A percentile compares a stretch with the other conserved stretches of the same genome.
Evolutionary conservation across 2,797 vertebrate genomes (phyloP).

Genomic region (Parauchenoglanis ngamensis): DNA sequence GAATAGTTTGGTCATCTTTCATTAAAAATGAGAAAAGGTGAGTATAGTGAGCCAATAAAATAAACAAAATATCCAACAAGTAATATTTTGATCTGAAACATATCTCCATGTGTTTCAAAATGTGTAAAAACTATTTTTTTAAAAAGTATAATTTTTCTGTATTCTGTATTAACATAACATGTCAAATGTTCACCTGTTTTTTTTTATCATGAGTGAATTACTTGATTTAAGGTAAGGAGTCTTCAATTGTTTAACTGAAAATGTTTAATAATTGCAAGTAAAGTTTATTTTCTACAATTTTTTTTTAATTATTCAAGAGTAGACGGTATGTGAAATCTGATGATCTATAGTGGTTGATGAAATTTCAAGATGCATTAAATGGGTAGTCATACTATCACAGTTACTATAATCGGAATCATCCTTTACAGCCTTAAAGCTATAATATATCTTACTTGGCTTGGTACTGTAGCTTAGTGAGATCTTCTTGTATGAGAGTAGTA

Average conservation of each 20-base stretch:
- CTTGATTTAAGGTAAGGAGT: not conserved
- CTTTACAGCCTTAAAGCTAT: not conserved
- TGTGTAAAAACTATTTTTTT: not conserved
- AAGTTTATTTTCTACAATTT: not conserved
- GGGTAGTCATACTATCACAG: not conserved
- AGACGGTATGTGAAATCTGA: not conserved
- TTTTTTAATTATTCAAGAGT: not conserved
- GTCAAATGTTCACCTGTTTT: not conserved
- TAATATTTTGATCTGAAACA: not conserved
- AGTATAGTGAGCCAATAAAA: not conserved
- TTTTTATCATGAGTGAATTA: not conserved
- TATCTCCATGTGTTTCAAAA: not conserved
- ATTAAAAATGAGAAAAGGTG: not conserved
- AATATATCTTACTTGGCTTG: conserved; percentile 84
- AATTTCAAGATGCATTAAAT: not conserved
- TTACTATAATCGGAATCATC: not conserved
- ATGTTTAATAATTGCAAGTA: not conserved
- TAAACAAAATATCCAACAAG: not conserved
- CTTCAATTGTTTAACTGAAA: not conserved
- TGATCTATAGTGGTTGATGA: too few relatives aligned
- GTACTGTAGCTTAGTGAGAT: conserved; percentile 83
- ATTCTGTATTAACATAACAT: not conserved
- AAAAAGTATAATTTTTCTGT: not conserved
- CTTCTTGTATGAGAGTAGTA: conserved; percentile 76
- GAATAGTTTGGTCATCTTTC: not conserved